Conservation (phyloP, 1,140 invertebrate genomes). For the Eumaeus atala region DNA sequence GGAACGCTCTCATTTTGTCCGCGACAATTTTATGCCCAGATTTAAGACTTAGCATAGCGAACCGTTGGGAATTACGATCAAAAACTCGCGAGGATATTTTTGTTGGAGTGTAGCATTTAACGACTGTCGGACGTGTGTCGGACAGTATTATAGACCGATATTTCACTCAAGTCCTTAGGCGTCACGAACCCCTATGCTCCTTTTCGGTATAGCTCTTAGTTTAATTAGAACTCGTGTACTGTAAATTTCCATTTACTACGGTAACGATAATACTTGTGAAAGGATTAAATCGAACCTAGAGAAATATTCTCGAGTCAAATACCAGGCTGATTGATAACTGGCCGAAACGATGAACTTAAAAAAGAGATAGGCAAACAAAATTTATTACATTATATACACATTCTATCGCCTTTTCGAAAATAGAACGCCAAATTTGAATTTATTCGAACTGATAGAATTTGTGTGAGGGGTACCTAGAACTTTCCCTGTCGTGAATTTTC, state of each 20-base stretch:
- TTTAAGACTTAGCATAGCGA: conserved; percentile 57
- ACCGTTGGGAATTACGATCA: conserved; percentile 53
- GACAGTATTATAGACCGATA: conserved; percentile 38
- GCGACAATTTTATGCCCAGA: conserved; percentile 63
- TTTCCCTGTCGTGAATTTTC: no score
- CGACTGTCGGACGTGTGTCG: conserved; percentile 37
- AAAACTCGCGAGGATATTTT: conserved; percentile 55
- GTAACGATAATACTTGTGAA: no score
- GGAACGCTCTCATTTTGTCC: conserved; percentile 56
- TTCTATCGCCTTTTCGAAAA: no score
- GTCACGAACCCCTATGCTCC: conserved; percentile 18
- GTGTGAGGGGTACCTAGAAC: no score
- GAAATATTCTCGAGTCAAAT: no score
- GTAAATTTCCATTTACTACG: not conserved
- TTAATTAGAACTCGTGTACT: not conserved
- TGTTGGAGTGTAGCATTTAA: conserved; percentile 48
- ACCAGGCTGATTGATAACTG: no score
- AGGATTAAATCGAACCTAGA: no score
- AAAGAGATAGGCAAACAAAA: no score
- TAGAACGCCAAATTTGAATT: no score
- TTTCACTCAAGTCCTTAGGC: conserved; percentile 31
- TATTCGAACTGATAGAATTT: no score
- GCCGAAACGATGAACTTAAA: no score
- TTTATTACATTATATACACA: no score
- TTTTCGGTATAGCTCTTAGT: conserved; percentile 1